Base-by-base conservation (phyloP, 2,797 vertebrate genomes). In the Chaetodon trifasciatus region DNA sequence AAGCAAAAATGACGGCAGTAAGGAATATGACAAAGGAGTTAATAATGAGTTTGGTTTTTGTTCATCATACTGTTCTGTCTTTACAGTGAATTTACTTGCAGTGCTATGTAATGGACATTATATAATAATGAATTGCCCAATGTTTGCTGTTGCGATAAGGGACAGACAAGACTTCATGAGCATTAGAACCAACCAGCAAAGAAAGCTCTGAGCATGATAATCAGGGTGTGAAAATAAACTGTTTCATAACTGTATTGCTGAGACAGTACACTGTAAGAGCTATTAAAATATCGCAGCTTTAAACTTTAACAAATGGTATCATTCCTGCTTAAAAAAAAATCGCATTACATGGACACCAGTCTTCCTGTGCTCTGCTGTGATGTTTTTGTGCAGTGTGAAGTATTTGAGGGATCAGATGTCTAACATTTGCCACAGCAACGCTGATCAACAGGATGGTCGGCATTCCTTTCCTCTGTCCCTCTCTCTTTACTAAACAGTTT, bases 391-490 rank as follows among this genome's bases (percentile, higher is more conserved):
- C 42, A 44, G 42, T 3, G 63, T 24, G 16, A 78, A 83, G 78
- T 65, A 76, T 61, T 57, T 71, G 24, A 81, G 15, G 24, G 44
- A 68, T 86, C 52, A 23, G 16, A 79, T 47, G 63, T 58, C 57
- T 50, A 63, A 57, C 76, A 82, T 74, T 77, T 47, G 35, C 58
- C 53, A 64, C 23, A 28, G 69, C 24, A 81, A 92, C 83, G 90
- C 68, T 16, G 90, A 80, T 44, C 5, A 47, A 81, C 93, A 42
- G 75, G 92, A 79, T 1, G 13, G 15, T 49, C 77, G 0, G 11
- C 93, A 93, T 94, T 93, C 89, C 76, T 70, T 37, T 46, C 10
- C 3, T 24, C 40, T 56, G 24, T 67, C 47, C 66, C 42, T 66
- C 53, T 24, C 57, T 55, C 47, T 76, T 76, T 16, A 53, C 65